A percentile compares a stretch with the other conserved stretches of the same genome.
These are phyloP conservation scores for Perdita meconis DNA, from an alignment of 2,888 invertebrate species.

Conservation along the genomic window DNA sequence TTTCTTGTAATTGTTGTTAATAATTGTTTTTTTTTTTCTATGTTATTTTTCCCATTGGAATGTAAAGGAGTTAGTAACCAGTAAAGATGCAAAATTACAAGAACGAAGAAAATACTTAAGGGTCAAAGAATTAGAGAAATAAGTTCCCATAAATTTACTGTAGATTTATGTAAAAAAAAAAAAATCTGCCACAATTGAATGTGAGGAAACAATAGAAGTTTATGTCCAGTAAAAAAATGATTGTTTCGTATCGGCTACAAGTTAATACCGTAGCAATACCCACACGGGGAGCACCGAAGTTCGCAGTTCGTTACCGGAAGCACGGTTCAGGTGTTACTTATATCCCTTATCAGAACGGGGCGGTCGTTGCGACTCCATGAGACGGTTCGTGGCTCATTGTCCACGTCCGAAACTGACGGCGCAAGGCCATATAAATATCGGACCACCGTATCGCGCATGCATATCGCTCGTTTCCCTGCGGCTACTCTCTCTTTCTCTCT, in stretches of 20 bases:
- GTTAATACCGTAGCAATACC: constrained; percentile 9
- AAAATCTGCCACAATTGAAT: neutral
- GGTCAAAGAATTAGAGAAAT: neutral
- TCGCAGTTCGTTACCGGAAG: constrained; percentile 73
- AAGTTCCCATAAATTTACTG: neutral
- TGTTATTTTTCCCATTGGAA: too few species aligned
- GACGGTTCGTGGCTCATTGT: constrained; percentile 76
- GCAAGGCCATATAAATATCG: constrained; percentile 75
- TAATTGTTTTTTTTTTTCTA: too few species aligned
- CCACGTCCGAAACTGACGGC: constrained; percentile 77
- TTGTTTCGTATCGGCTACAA: constrained; percentile 1
- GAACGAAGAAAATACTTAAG: neutral
- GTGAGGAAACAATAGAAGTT: neutral
- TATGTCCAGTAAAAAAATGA: neutral
- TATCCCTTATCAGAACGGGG: constrained; percentile 78
- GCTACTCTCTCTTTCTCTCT: constrained; percentile 54
- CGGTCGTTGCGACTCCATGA: constrained; percentile 68
- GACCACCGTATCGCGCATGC: constrained; percentile 54
- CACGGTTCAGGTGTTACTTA: constrained; percentile 78
- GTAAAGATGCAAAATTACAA: neutral
- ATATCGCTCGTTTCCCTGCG: constrained; percentile 60
- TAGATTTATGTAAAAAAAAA: neutral
- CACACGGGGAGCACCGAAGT: constrained; percentile 41
- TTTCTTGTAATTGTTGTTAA: neutral
- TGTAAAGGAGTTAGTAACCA: neutral